Percentiles rank a stretch among this genome's conserved stretches.
Conservation (phyloP, 2,888 invertebrate genomes). For the Idaea dimidiata region DNA sequence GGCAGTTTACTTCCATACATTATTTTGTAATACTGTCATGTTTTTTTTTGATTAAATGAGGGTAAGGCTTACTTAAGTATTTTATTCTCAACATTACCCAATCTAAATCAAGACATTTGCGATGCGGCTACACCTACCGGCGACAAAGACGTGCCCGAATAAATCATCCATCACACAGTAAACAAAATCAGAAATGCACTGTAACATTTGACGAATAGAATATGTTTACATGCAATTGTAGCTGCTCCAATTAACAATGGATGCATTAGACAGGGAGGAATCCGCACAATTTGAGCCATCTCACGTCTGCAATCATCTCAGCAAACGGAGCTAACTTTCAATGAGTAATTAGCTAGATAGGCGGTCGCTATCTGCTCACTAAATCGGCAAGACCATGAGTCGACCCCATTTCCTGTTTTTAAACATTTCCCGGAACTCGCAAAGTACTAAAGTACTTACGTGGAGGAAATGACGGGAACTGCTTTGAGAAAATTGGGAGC, state of each 20-base stretch:
- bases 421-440: constrained; percentile 11
- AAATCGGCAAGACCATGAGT: constrained; percentile 28
- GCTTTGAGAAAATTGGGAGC: neutral
- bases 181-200: neutral
- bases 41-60: no score
- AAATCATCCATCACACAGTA: neutral
- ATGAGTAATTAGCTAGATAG: neutral
- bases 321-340: neutral
- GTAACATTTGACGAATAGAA: neutral
- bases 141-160: no score
- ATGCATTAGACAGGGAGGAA: neutral
- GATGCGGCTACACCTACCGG: no score
- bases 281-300: neutral
- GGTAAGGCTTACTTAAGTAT: no score
- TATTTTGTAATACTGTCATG: no score
- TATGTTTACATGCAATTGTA: neutral
- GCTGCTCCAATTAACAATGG: neutral
- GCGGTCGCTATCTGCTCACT: neutral
- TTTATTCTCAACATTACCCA: no score
- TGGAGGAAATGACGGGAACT: neutral
- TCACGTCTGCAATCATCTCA: neutral
- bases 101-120: no score
- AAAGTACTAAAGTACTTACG: neutral
- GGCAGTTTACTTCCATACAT: no score
- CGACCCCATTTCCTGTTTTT: constrained; percentile 43